Evolutionary conservation across 2,113 vertebrate species (phyloP).

Genomic region (Oreotrochilus melanogaster): DNA sequence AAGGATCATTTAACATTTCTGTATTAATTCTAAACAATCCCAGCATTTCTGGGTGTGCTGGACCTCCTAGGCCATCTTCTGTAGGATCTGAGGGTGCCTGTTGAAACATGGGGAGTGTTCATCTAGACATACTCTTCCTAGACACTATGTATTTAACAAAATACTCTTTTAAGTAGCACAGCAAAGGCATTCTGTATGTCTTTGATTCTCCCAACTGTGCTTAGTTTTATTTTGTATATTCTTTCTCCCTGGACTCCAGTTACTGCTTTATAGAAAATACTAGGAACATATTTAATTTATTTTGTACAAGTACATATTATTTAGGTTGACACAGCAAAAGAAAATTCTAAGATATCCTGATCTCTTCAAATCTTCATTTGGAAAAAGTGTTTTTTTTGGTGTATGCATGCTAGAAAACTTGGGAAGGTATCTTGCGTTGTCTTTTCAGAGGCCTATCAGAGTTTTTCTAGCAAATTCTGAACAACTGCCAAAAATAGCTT

Average conservation of each 20-base stretch:
- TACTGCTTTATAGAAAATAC: neutral
- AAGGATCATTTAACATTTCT: conserved; percentile 4
- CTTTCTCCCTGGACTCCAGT: neutral
- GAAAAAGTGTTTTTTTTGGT: neutral
- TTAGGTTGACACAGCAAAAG: neutral
- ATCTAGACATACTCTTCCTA: neutral
- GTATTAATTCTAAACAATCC: neutral
- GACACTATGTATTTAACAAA: neutral
- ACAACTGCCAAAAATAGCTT: neutral
- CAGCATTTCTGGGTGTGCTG: neutral
- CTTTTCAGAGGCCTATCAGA: neutral
- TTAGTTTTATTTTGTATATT: neutral
- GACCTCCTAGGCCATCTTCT: neutral
- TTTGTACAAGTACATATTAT: neutral
- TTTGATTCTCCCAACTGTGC: neutral
- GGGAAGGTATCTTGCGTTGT: neutral
- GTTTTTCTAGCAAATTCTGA: neutral
- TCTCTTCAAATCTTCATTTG: neutral
- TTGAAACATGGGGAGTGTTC: neutral
- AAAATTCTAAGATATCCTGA: neutral
- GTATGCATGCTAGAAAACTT: neutral
- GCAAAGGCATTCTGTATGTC: neutral
- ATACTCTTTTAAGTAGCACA: neutral
- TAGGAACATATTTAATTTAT: neutral
- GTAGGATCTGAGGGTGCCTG: neutral